phyloP scores from a whole-genome alignment of 2,113 vertebrate genomes.

The Heterochromis multidens region DNA sequence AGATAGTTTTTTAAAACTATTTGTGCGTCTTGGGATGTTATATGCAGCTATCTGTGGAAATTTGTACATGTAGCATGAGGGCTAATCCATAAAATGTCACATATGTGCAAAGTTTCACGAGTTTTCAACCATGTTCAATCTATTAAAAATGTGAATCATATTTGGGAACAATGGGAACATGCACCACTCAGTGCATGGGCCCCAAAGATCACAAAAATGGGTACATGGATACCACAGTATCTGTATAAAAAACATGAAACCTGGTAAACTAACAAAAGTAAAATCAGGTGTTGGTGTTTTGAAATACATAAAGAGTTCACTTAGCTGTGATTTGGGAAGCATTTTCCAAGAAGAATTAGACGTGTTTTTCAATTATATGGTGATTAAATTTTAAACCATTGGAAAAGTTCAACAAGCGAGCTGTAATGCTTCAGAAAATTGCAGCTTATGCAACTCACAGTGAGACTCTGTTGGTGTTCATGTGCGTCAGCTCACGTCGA shows the following conservation, averaged over 20 bases:
- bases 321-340: neutral
- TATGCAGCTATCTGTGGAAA: rapidly evolving
- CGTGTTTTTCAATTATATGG: neutral
- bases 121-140: neutral
- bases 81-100: neutral
- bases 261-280: neutral
- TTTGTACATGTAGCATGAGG: neutral
- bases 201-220: neutral
- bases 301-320: neutral
- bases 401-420: neutral
- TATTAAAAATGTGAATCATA: neutral
- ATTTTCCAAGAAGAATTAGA: neutral
- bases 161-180: too few species aligned
- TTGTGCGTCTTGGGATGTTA: neutral
- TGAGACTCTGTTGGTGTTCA: neutral
- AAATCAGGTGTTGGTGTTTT: neutral
- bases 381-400: neutral
- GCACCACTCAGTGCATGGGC: neutral
- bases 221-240: neutral
- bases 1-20: neutral
- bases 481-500: neutral
- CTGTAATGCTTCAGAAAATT: neutral
- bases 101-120: neutral
- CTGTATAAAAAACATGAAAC: neutral
- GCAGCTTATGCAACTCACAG: neutral